phyloP scores from a whole-genome alignment of 1,140 invertebrate genomes.

The Matsumurasca onukii region DNA sequence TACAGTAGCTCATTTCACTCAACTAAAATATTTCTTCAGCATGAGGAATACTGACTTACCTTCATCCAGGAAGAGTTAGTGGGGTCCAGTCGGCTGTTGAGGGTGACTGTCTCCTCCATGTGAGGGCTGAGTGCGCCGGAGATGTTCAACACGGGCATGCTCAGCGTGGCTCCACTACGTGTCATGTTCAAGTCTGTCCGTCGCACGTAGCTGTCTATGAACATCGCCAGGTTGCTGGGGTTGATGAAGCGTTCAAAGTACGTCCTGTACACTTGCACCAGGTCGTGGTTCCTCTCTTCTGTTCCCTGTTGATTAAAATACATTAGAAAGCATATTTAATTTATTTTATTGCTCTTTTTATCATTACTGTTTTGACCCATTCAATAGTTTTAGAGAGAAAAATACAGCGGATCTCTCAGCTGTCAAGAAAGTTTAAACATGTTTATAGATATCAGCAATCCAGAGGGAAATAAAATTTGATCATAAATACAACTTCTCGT shows the following conservation, averaged over 20 bases:
- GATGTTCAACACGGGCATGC: constrained; percentile 91
- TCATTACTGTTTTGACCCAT: too few species aligned
- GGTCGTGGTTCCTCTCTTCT: constrained; percentile 90
- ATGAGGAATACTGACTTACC: constrained; percentile 60
- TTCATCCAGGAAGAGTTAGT: constrained; percentile 98
- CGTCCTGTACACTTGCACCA: constrained; percentile 90
- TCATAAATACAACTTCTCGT: too few species aligned
- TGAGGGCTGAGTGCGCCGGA: constrained; percentile 94
- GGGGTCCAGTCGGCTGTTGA: constrained; percentile 94
- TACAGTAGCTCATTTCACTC: too few species aligned
- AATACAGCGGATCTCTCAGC: too few species aligned
- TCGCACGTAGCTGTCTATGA: constrained; percentile 94
- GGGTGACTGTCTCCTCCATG: constrained; percentile 96
- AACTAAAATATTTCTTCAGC: too few species aligned
- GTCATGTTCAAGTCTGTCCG: constrained; percentile 87
- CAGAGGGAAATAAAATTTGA: too few species aligned
- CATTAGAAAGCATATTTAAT: too few species aligned
- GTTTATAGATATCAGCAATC: too few species aligned
- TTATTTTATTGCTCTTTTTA: too few species aligned
- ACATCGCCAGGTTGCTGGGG: constrained; percentile 89
- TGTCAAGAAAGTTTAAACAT: too few species aligned
- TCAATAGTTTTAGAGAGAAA: too few species aligned
- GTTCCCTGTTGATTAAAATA: too few species aligned
- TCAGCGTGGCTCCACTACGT: constrained; percentile 57
- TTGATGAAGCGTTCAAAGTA: constrained; percentile 93